A percentile compares a stretch with the other conserved stretches of the same genome.
phyloP scores from a whole-genome alignment of 2,888 invertebrate genomes.

The Thymelicus lineola region DNA sequence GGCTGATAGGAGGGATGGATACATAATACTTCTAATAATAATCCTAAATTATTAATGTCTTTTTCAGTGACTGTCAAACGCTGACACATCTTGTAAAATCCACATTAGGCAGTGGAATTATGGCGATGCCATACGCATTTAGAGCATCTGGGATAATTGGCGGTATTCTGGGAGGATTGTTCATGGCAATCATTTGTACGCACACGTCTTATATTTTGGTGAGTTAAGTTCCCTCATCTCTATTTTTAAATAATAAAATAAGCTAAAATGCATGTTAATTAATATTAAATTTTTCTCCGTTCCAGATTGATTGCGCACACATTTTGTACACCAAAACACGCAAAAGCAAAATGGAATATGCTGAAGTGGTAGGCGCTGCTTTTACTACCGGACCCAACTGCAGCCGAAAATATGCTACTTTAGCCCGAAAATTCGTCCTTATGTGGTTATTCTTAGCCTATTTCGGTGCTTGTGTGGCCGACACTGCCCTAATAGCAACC shows the following conservation, averaged over 20 bases:
- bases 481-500: slow-evolving; percentile 37
- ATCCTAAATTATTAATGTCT: background rate
- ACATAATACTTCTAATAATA: too few relatives aligned
- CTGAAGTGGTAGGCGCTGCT: slow-evolving; percentile 89
- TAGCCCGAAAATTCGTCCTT: slow-evolving; percentile 24
- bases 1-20: too few relatives aligned
- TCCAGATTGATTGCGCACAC: slow-evolving; percentile 15
- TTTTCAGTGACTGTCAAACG: slow-evolving; percentile 89
- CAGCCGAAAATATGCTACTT: slow-evolving; percentile 30
- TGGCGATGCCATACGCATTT: slow-evolving; percentile 92
- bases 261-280: background rate
- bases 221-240: slow-evolving; percentile 9
- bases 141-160: slow-evolving; percentile 92
- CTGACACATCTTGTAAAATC: slow-evolving; percentile 94
- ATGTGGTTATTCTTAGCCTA: slow-evolving; percentile 38
- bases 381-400: slow-evolving; percentile 88
- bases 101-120: slow-evolving; percentile 94
- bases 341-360: slow-evolving; percentile 62
- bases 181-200: slow-evolving; percentile 92
- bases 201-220: slow-evolving; percentile 96
- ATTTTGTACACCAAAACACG: slow-evolving; percentile 27
- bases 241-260: background rate
- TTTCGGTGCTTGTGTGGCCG: slow-evolving; percentile 39
- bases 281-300: background rate
- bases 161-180: slow-evolving; percentile 90